Conservation (phyloP, 2,888 invertebrate species). For the Oasisia sp. region DNA sequence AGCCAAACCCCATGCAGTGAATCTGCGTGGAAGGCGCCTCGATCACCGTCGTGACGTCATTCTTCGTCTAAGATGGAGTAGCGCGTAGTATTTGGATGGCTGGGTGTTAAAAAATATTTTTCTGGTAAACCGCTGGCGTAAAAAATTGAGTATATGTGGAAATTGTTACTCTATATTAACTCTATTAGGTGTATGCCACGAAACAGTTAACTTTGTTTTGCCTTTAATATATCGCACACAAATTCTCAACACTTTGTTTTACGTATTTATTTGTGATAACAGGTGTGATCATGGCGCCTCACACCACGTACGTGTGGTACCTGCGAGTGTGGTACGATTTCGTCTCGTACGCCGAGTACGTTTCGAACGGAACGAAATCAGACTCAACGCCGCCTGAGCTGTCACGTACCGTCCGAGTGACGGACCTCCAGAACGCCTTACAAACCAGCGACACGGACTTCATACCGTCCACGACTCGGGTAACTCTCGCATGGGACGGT, state of each 20-base stretch:
- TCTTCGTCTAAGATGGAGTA: too few species aligned
- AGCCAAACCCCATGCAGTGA: too few species aligned
- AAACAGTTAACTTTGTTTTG: too few species aligned
- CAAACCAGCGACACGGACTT: slow-evolving; percentile 21
- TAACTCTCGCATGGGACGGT: slow-evolving; percentile 17
- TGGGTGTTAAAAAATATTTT: too few species aligned
- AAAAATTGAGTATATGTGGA: too few species aligned
- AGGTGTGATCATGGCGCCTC: background rate
- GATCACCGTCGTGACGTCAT: too few species aligned
- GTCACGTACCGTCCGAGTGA: slow-evolving; percentile 7
- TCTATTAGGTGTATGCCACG: too few species aligned
- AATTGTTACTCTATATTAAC: too few species aligned
- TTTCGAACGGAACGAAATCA: slow-evolving; percentile 23
- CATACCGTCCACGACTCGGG: background rate
- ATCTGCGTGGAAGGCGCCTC: too few species aligned
- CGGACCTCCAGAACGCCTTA: background rate
- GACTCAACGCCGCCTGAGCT: slow-evolving; percentile 10
- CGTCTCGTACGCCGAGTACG: slow-evolving; percentile 24
- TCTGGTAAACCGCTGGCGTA: too few species aligned
- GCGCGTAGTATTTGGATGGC: too few species aligned
- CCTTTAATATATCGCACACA: background rate
- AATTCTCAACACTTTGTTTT: background rate
- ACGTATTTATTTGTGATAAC: background rate
- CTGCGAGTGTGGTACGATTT: slow-evolving; percentile 32
- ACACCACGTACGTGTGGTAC: slow-evolving; percentile 27